Conservation (phyloP, 2,113 vertebrate genomes). For the Chaetorhynchus papuensis region DNA sequence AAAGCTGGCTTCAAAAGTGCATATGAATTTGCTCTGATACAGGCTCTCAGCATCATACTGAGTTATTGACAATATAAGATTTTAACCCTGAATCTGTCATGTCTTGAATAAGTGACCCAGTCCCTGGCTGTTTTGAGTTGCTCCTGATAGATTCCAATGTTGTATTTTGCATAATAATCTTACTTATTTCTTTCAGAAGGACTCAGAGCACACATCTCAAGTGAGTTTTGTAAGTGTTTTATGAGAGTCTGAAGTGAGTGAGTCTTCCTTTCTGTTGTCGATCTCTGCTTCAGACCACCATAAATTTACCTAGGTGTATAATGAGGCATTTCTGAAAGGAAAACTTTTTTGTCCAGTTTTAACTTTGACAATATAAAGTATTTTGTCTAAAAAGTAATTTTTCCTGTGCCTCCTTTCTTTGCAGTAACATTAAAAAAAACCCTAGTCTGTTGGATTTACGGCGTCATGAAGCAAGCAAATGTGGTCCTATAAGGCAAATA, state of each 20-base stretch:
- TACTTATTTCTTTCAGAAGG: background rate
- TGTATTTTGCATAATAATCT: background rate
- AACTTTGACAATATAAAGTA: background rate
- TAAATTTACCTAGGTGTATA: background rate
- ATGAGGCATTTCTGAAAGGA: background rate
- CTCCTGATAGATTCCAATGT: background rate
- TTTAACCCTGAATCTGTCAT: background rate
- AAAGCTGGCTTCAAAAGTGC: background rate
- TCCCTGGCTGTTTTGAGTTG: background rate
- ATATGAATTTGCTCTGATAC: background rate
- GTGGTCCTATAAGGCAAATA: background rate
- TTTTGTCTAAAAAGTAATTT: background rate
- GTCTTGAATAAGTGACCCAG: background rate
- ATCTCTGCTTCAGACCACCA: background rate
- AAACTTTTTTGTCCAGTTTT: background rate
- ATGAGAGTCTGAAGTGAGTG: background rate
- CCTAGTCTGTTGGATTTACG: background rate
- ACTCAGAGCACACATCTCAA: background rate
- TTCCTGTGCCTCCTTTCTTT: background rate
- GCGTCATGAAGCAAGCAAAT: background rate
- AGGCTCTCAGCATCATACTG: background rate
- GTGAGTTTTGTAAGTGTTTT: background rate
- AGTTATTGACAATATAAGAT: background rate
- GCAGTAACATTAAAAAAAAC: background rate
- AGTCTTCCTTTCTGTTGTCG: background rate